Evolutionary conservation across 1,140 invertebrate species (phyloP).

Genomic region (Achroia grisella): DNA sequence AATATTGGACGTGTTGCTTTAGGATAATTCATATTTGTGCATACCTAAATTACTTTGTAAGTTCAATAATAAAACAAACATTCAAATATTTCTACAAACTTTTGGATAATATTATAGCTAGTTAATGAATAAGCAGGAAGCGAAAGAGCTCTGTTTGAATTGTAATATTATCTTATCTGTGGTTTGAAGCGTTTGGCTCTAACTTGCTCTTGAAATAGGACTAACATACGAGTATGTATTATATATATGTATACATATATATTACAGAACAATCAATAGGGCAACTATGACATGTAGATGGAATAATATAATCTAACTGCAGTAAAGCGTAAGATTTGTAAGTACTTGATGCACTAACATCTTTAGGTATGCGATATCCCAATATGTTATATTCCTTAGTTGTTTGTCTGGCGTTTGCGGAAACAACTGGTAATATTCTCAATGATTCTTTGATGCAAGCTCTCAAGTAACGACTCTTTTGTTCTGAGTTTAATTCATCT

Average conservation of each 20-base stretch:
- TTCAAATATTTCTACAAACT: no score
- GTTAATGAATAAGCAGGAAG: no score
- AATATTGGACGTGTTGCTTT: no score
- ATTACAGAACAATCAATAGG: no score
- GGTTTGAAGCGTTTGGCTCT: no score
- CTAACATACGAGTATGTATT: not conserved
- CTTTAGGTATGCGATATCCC: slow-evolving; percentile 77
- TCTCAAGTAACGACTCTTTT: slow-evolving; percentile 74
- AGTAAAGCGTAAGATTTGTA: not conserved
- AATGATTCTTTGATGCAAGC: slow-evolving; percentile 80
- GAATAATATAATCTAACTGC: not conserved
- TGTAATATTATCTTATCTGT: not conserved
- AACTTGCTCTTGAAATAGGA: not conserved
- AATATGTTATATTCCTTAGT: slow-evolving; percentile 73
- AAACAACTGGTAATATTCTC: slow-evolving; percentile 72
- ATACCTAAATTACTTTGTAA: no score
- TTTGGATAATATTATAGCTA: no score
- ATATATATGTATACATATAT: not conserved
- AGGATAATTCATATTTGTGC: no score
- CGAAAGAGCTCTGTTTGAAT: no score
- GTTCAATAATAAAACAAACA: no score
- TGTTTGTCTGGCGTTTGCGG: slow-evolving; percentile 67
- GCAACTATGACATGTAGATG: no score
- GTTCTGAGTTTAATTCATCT: slow-evolving; percentile 73
- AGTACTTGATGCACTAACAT: slow-evolving; percentile 56